Evolutionary conservation across 2,113 vertebrate species (phyloP), one percentile per base, ranked within the genome.

Genomic region (Laterallus jamaicensis): DNA sequence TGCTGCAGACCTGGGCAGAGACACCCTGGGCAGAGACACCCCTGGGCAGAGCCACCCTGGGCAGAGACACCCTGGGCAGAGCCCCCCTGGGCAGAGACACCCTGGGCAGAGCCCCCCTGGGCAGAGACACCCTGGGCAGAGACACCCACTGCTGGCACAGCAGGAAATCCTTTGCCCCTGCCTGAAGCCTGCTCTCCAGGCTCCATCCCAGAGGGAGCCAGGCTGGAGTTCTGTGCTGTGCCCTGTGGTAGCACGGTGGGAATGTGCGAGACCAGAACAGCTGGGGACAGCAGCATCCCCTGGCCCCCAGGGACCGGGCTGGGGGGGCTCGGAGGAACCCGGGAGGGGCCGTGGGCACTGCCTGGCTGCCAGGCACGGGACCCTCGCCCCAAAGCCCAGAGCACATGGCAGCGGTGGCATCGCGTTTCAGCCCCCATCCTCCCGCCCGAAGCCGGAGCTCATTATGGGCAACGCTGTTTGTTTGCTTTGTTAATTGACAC

Each of bases 401-500:
- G 21, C 67, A 40, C 70, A 60, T 32, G 92, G 87, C 91, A 74
- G 66, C 4, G 2, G 56, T 52, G 86, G 49, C 90, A 88, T 75
- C 71, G 88, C 44, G 74, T 76, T 80, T 62, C 35, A 25, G 79
- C 66, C n/a, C 35, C 64, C n/a, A 82, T 77, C 80, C 84, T 79
- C 63, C 66, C 35, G 8, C 59, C 24, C 49, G 3, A 92, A 91
- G 89, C 89, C 84, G 47, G 93, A 96, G 96, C 89, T 95, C 84
- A 58, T 95, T 96, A 93, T 5, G 84, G 82, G 89, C 35, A 35
- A 35, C 35, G 35, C 86, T 93, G 92, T 94, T 95, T 97, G 94
- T 96, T 97, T 96, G 94, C 35, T 35, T 35, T 35, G 95, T 91
- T 97, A 96, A 96, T 96, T 15, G 64, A 90, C 69, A 82, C 81